Base-by-base conservation (phyloP, 2,113 vertebrate genomes). In the Nematolebias whitei region DNA sequence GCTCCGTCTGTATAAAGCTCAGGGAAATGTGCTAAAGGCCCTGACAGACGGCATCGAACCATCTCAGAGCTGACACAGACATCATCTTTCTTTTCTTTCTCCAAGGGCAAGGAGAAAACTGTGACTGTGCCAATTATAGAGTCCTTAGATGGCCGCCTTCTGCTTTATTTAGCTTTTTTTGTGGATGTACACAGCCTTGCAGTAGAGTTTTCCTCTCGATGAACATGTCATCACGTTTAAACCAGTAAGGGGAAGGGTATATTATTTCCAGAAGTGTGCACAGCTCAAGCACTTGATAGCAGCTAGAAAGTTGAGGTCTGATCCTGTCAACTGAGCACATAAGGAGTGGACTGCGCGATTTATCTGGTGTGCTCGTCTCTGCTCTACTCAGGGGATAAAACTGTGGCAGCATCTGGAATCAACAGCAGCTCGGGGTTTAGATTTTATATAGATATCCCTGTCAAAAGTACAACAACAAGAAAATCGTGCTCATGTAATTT, bases 1-100 rank as follows among this genome's bases (percentile, higher is more conserved):
- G 83, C 86, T 74, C 86, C 67, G 84, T 88, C 87, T 89, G 82
- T 87, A 91, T 87, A 83, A 85, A 81, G 89, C 90, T 86, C 84
- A 79, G 79, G 73, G 83, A 85, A 86, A 80, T 83, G 80, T 78
- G 87, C 88, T 87, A 78, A 74, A 76, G 84, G 89, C 85, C 79
- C 83, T 88, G 88, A 89, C 90, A 88, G 91, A 89, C 87, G 87
- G 85, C 78, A 86, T 78, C 84, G 69, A 83, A 86, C 79, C 69
- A 85, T 89, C 87, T 88, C 85, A 65, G 80, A 79, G 71, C 65
- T 82, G 87, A 91, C 87, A 87, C 78, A 91, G 86, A 89, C 85
- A 88, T 87, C 80, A 83, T 84, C 82, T 84, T 83, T 71, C 84
- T 63, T 87, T 80, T 86, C 74, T 80, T 82, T 38, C 78, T 88